Base-by-base conservation (phyloP, 2,113 vertebrate species). In the Trogon melanurus region DNA sequence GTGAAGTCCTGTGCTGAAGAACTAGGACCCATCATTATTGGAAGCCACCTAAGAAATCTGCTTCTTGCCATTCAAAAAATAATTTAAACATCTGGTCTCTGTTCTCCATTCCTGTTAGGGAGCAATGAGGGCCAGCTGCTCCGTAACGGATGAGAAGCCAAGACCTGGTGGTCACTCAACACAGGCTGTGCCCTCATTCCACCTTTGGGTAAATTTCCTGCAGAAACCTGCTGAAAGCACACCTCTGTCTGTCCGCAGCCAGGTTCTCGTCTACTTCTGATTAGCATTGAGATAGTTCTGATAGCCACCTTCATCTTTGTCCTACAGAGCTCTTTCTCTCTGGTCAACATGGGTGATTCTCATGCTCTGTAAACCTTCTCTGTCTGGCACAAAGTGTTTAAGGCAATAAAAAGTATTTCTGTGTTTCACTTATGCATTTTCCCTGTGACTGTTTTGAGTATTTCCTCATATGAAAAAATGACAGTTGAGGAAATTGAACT, bases 111-210 rank as follows among this genome's bases (percentile, higher is more conserved):
- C 6, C 15, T 36, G 7, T 47, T 30, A 64, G 27, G 25, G 5
- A 78, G 5, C 18, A 51, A 19, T 45, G 34, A 82, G 30, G 32
- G 3, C 10, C 20, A 71, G 8, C 12, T 62, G 8, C 20, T 74
- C 2, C 17, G 51, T 44, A 27, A 78, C 16, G 16, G 15, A 50
- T 30, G 18, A 23, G n/a, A 89, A 73, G 23, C 7, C 36, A 78
- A 64, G 30, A 51, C 8, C 15, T 23, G 10, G 50, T 0, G 3
- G 5, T 48, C 13, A 44, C 11, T 7, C 21, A 72, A 14, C 5
- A 29, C 10, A 44, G 15, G 5, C 9, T 47, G 16, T 69, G 17
- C 11, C 18, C 21, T 79, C 32, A 34, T 48, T 67, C 44, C 66
- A 6, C 9, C 16, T 74, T 38, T 45, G 13, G 11, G 13, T 23